These are phyloP conservation scores for Micronisus gabar DNA, from an alignment of 2,113 vertebrate species.

Conservation along the genomic window DNA sequence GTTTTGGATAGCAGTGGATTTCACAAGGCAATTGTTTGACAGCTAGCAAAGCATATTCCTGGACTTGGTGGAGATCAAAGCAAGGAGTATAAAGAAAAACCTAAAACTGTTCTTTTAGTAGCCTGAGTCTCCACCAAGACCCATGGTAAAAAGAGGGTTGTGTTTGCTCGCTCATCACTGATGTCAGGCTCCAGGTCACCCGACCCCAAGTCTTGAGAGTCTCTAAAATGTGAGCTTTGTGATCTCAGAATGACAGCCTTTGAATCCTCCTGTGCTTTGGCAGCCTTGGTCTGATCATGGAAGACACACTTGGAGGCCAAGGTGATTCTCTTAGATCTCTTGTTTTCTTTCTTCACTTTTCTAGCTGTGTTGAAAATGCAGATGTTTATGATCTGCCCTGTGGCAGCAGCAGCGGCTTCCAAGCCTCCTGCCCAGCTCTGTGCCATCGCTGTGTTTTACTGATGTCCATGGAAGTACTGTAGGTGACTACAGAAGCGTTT, in stretches of 20 bases:
- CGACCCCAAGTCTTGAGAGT: background rate
- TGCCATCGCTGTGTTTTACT: background rate
- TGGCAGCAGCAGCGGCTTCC: background rate
- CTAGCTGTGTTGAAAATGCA: background rate
- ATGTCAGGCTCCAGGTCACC: background rate
- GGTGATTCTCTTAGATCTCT: background rate
- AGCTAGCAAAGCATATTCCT: background rate
- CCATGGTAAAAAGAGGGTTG: background rate
- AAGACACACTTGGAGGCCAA: background rate
- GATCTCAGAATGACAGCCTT: background rate
- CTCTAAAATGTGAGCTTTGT: background rate
- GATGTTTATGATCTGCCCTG: background rate
- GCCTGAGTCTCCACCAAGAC: background rate
- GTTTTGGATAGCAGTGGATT: background rate
- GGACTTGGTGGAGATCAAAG: background rate
- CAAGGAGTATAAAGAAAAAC: background rate
- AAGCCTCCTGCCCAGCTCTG: background rate
- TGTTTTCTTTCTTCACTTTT: background rate
- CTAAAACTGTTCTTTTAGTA: background rate
- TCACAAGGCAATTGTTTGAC: background rate
- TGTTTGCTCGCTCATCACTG: background rate
- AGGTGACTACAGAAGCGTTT: too few relatives aligned
- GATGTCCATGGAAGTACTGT: accelerated
- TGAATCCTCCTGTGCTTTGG: background rate
- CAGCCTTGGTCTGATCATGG: background rate